phyloP scores from a whole-genome alignment of 2,888 invertebrate genomes.

The Coleophora flavipennella region DNA sequence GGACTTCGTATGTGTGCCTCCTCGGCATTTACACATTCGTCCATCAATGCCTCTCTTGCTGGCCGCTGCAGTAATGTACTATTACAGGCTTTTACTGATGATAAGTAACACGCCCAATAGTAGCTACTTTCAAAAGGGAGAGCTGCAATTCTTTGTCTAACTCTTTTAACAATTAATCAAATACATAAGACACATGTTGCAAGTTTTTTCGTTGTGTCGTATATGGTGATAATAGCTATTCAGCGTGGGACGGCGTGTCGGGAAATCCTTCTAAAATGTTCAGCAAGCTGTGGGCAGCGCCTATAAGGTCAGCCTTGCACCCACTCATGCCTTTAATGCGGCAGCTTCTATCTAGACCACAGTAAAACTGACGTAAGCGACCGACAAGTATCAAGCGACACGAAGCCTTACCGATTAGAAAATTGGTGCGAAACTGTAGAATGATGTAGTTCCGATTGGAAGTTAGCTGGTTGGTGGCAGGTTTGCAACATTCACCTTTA shows the following conservation, averaged over 20 bases:
- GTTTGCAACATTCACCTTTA: slow-evolving; percentile 70
- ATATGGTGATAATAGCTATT: slow-evolving; percentile 48
- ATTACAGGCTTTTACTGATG: not conserved
- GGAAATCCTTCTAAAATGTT: slow-evolving; percentile 61
- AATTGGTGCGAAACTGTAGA: slow-evolving; percentile 8
- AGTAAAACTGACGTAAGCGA: slow-evolving; percentile 21
- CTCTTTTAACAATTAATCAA: slow-evolving; percentile 1
- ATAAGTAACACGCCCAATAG: not conserved
- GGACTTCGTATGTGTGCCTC: too few species aligned
- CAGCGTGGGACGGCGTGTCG: slow-evolving; percentile 54
- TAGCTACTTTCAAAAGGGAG: not conserved
- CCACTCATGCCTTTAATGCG: slow-evolving; percentile 65
- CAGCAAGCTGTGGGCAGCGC: slow-evolving; percentile 59
- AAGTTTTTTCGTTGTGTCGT: slow-evolving; percentile 22
- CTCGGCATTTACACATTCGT: too few species aligned
- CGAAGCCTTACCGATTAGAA: slow-evolving; percentile 14
- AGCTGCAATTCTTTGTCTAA: too few species aligned
- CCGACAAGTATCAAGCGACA: slow-evolving; percentile 14
- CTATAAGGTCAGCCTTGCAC: slow-evolving; percentile 72
- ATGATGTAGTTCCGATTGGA: slow-evolving; percentile 5
- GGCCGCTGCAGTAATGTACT: too few species aligned
- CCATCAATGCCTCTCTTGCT: too few species aligned
- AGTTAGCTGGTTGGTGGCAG: slow-evolving; percentile 25
- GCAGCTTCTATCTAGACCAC: slow-evolving; percentile 45
- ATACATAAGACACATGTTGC: slow-evolving; percentile 3